Evolutionary conservation across 2,797 vertebrate genomes (phyloP), one percentile per base, ranked within the genome.

Genomic region (Falco novaeseelandiae): DNA sequence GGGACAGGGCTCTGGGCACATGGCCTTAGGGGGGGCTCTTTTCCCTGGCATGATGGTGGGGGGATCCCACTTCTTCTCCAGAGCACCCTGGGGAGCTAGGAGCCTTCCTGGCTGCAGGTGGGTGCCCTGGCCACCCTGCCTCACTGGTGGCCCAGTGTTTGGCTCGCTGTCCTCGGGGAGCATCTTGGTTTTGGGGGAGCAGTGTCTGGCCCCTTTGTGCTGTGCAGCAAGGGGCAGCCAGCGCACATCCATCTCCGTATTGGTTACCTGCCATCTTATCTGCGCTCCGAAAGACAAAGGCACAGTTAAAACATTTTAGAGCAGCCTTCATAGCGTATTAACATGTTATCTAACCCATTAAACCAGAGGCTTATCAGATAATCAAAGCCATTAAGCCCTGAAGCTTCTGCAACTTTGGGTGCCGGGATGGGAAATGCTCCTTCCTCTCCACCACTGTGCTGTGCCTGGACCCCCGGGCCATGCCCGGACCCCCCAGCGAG

Each of bases 331-430:
- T 92, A 89, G 97, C 44, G 49, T 96, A 98, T 98, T 98, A 98
- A 93, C 97, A 90, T 97, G 92, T 97, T 98, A 98, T 98, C 98
- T 97, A 79, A 79, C 92, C 98, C 98, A 98, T 98, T 98, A 98
- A 97, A 97, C 95, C 48, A 51, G 95, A 85, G 34, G 73, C 96
- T 97, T 98, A 98, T 98, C 98, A 96, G 97, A 97, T 97, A 91
- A 98, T 98, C 98, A 32, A 83, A 97, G 97, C 98, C 97, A 98
- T 98, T 98, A 98, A 97, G 95, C 95, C 97, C 97, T 95, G 92
- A 93, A 97, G 96, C 97, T 84, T 97, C 96, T 95, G 49, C 18
- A 32, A 91, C 77, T 96, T 92, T 92, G 97, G 98, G 96, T 96
- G 95, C 52, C n/a, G 96, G 97, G 97, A 98, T 98, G 96, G 96